These are phyloP conservation scores for Pachyuromys duprasi DNA, from an alignment of 2,797 vertebrate species.

Conservation along the genomic window DNA sequence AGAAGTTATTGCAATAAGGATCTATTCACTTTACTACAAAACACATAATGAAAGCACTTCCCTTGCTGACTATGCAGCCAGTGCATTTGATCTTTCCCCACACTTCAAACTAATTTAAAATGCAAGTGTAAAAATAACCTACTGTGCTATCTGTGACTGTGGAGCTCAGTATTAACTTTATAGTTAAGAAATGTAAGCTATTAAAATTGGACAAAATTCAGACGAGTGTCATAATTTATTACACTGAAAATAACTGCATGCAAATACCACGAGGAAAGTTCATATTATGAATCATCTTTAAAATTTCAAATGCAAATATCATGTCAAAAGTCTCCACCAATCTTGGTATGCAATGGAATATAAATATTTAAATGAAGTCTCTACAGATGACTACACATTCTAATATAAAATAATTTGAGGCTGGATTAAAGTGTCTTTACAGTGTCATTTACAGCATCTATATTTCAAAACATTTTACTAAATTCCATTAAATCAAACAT, in stretches of 20 bases:
- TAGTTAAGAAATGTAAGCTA: slow-evolving; percentile 16
- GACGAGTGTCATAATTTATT: slow-evolving; percentile 26
- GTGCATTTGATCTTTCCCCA: not conserved
- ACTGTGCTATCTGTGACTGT: not conserved
- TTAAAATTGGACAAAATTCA: not conserved
- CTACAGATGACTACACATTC: not conserved
- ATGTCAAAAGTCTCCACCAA: slow-evolving; percentile 18
- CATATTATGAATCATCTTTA: not conserved
- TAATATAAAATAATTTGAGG: slow-evolving; percentile 42
- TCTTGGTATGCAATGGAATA: not conserved
- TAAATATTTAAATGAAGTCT: slow-evolving; percentile 44
- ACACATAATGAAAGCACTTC: not conserved
- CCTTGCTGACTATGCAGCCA: not conserved
- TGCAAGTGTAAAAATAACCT: not conserved
- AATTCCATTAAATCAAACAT: slow-evolving; percentile 45
- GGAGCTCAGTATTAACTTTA: slow-evolving; percentile 21
- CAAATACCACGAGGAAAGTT: slow-evolving; percentile 15
- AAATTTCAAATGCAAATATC: slow-evolving; percentile 35
- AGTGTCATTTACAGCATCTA: not conserved
- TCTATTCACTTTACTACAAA: not conserved
- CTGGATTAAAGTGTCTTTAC: slow-evolving; percentile 28
- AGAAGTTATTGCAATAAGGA: not conserved
- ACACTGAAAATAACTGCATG: slow-evolving; percentile 57
- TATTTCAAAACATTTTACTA: slow-evolving; percentile 50
- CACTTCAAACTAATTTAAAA: slow-evolving; percentile 60